A percentile compares a stretch with the other conserved stretches of the same genome.
Conservation (phyloP, 2,888 invertebrate genomes). For the Microchrysa polita region DNA sequence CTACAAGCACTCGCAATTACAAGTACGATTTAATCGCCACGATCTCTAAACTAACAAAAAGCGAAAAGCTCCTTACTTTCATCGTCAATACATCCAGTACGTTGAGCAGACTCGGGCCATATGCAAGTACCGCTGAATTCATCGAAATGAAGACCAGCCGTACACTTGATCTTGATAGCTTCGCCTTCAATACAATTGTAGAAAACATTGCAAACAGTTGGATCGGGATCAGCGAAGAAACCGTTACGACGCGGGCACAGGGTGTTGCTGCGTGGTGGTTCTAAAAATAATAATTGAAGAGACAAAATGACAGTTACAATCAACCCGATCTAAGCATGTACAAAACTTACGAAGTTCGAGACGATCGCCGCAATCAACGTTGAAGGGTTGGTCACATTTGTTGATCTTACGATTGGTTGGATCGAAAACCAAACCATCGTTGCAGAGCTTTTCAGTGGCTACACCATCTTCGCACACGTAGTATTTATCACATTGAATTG, state of each 20-base stretch:
- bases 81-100: constrained; percentile 74
- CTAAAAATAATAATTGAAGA: constrained; percentile 65
- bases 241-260: constrained; percentile 88
- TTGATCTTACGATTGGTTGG: constrained; percentile 84
- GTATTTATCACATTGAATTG: constrained; percentile 86
- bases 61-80: constrained; percentile 66
- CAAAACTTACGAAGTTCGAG: constrained; percentile 83
- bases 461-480: constrained; percentile 80
- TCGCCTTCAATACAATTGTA: constrained; percentile 91
- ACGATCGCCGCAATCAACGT: constrained; percentile 89
- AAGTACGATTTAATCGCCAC: too few species aligned
- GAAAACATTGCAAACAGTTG: constrained; percentile 83
- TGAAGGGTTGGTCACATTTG: constrained; percentile 93
- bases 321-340: not conserved
- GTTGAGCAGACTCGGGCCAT: constrained; percentile 84
- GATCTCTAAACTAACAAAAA: too few species aligned
- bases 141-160: constrained; percentile 89
- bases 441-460: constrained; percentile 79
- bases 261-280: constrained; percentile 76
- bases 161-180: constrained; percentile 80
- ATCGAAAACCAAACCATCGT: constrained; percentile 91
- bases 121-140: constrained; percentile 90
- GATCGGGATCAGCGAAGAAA: constrained; percentile 90
- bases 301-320: constrained; percentile 22
- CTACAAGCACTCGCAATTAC: too few species aligned